Conservation (phyloP, 2,797 vertebrate genomes). For the Dendrocincla tyrannina region DNA sequence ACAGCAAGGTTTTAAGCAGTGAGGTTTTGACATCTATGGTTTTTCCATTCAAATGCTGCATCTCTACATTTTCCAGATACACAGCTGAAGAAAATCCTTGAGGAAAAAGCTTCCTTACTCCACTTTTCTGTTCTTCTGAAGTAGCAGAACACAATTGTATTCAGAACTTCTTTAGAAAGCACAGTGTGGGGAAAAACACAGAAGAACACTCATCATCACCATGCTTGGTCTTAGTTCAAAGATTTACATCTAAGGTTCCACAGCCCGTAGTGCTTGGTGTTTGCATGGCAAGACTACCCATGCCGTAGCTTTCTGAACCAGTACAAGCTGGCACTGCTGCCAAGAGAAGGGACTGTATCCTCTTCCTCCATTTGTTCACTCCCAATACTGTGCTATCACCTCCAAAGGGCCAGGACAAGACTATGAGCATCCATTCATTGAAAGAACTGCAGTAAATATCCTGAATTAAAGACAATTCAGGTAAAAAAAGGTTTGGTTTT, state of each 20-base stretch:
- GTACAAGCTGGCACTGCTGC: neutral
- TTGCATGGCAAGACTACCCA: neutral
- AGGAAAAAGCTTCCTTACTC: neutral
- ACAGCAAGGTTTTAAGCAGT: neutral
- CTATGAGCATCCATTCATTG: accelerated
- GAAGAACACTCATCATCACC: neutral
- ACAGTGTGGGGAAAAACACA: accelerated
- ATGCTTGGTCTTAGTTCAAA: accelerated
- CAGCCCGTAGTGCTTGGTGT: accelerated
- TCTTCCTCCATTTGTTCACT: neutral
- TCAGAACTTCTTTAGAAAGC: neutral
- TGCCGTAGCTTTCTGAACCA: accelerated
- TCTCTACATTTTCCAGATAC: neutral
- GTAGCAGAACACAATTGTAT: neutral
- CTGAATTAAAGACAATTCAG: neutral
- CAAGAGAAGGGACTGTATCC: accelerated
- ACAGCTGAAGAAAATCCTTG: neutral
- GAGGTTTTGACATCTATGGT: neutral
- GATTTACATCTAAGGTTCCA: neutral
- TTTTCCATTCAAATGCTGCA: neutral
- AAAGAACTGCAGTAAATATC: neutral
- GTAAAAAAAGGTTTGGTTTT: neutral
- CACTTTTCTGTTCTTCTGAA: neutral
- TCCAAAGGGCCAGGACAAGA: neutral
- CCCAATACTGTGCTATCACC: neutral